phyloP scores from a whole-genome alignment of 2,797 vertebrate species.

The Ispidina lecontei region DNA sequence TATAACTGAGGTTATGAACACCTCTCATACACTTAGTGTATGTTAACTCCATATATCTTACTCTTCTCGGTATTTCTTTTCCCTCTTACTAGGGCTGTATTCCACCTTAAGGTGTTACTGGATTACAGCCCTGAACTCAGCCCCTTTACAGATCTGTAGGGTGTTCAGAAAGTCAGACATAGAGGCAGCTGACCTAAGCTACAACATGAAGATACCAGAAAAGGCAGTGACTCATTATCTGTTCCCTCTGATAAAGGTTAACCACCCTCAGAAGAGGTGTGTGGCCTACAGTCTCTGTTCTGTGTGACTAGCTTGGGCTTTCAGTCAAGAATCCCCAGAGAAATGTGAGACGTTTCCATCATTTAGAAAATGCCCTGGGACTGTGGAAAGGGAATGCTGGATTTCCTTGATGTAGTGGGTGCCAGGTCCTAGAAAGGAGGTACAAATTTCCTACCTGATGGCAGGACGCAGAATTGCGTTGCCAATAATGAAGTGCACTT shows the following conservation, averaged over 20 bases:
- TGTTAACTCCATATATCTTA: neutral
- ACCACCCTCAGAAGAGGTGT: neutral
- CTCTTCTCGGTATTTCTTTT: neutral
- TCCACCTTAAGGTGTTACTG: neutral
- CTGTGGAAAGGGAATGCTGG: neutral
- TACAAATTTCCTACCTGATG: conserved; percentile 84
- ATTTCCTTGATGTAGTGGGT: neutral
- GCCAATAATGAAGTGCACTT: conserved; percentile 91
- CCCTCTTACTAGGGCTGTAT: neutral
- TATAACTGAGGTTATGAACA: neutral
- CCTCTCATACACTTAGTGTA: neutral
- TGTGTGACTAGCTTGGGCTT: neutral
- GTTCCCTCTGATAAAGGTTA: neutral
- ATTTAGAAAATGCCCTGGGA: neutral
- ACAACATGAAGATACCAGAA: neutral
- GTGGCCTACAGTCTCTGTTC: neutral
- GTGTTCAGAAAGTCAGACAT: neutral
- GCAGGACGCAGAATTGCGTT: conserved; percentile 87
- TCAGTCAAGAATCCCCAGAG: neutral
- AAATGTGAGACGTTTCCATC: neutral
- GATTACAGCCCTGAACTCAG: neutral
- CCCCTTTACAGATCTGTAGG: neutral
- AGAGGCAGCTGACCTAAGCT: neutral
- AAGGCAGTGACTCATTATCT: neutral
- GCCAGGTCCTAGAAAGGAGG: neutral